Evolutionary conservation across 2,888 invertebrate species (phyloP), one percentile per base, ranked within the genome.

Genomic region (Clusia tigrina): DNA sequence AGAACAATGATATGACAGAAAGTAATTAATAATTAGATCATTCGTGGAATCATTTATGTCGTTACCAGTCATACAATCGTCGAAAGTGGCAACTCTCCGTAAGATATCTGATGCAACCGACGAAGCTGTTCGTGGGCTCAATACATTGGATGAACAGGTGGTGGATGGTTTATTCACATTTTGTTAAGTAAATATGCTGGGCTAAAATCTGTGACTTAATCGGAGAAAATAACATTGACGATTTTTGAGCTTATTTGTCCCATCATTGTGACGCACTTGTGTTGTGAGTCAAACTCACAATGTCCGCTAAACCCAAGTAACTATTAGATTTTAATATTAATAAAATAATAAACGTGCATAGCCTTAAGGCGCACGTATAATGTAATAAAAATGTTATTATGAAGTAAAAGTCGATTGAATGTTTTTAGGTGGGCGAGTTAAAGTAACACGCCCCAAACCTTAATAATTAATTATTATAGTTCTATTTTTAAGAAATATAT

Each of bases 21-120:
- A 48, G 17, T 56, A 37, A 12, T 53, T 59, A 20, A 65, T 56
- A 12, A 22, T 65, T 54, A 53, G 60, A 26, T 60, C 62, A 17
- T 54, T 58, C 26, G 58, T 63, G 6, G 26, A 63, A 15, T 58
- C 58, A 12, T 63, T 58, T 48, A 25, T 63, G 46, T 32, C 51
- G 25, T 46, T 64, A 9, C 64, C 18, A 9, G 18, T 22, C 9
- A 20, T 18, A 9, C 2, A 20, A 6, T 18, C 48, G 3, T 48
- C 48, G 3, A 48, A 20, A 6, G 48, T 15, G 5, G 3, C 5
- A 12, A 22, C 15, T 25, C 24, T 32, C 32, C 24, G 46, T 18
- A 2, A 17, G 15, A 42, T 54, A 17, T 42, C 26, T 3, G 48
- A 48, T 15, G 48, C 20, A 20, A 22, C 48, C 18, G 48, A 48